Base-by-base conservation (phyloP, 2,888 invertebrate species). In the Lepidochitona cinerea region DNA sequence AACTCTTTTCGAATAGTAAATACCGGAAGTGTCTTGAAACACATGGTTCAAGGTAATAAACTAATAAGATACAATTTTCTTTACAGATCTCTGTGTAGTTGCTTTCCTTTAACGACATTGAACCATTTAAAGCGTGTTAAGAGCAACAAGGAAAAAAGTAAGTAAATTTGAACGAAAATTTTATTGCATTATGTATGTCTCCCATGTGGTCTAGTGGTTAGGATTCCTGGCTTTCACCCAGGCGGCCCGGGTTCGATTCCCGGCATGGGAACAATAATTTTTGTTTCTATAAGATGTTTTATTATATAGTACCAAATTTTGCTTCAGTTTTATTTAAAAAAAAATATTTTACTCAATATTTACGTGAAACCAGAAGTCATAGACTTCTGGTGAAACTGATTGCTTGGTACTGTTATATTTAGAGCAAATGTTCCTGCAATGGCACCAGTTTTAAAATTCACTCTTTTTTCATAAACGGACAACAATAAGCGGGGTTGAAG, bases 201-300 rank as follows among this genome's bases (percentile, higher is more conserved):
- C 59, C 59, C 59, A 59, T 59, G 59, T 59, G 59, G 59, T 59
- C 59, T 59, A 59, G 59, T 59, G 59, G 59, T 59, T 59, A 59
- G 59, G 59, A 59, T 59, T 59, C 59, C 59, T 59, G 59, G 59
- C 59, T 59, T 59, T 59, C 59, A 59, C 59, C 59, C 59, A 59
- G 59, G 59, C 59, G 59, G 59, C 59, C 59, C 59, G 59, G 59
- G 59, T 59, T 59, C 59, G 59, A 59, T 59, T 59, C 59, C 59
- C 59, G 59, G 59, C 59, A 59, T 59, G 59, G 59, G 59, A 59
- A 59, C 59, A 26, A 9, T 54, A 29, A 4, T 59, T 59, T 59
- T 59, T 59, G 59, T 4, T 59, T 2, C 6, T 54, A 12, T n/a
- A n/a, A 7, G n/a, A 7, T 59, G 23, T 29, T 59, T 2, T 23